Evolutionary conservation across 2,113 vertebrate species (phyloP), one percentile per base, ranked within the genome.

Genomic region (Pipra filicauda): DNA sequence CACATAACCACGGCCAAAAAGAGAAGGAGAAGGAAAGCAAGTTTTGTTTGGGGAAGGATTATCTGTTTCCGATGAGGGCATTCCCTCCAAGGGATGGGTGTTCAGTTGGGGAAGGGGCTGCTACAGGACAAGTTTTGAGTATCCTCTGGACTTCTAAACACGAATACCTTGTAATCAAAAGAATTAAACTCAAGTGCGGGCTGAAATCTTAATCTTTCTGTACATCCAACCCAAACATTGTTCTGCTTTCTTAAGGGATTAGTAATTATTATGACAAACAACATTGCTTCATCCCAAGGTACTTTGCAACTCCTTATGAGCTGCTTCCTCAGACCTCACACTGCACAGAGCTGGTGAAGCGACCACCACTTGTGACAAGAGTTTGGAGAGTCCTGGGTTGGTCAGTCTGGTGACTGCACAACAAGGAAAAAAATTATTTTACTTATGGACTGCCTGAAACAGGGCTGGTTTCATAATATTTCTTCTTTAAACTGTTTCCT

Each of bases 171-270:
- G 79, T 41, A 94, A 85, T 92, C 93, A 93, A 66, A 72, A 61
- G 88, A 88, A 87, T 81, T 49, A 37, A 82, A 27, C 48, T 51
- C 57, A 57, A 94, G 79, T 6, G 62, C 6, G 14, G 76, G 87
- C 61, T 93, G 73, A 96, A 86, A 37, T 86, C 75, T 92, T 97
- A 83, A 85, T 94, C 93, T 94, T 54, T 37, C 69, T 2, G 0
- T 49, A 64, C 51, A 52, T 94, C 95, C 97, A 97, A 89, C 64
- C 49, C 85, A 97, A 97, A 97, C 92, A 96, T 37, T 81, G 92
- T 85, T 93, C 89, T 94, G 96, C 88, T 97, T 97, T 97, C 93
- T 88, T 96, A 96, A 97, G 86, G 95, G 95, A 97, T 97, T 97
- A 97, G 93, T 26, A 85, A 54, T 97, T 97, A 95, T 97, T 97